These are phyloP conservation scores for Koerneria pararmatus DNA, from an alignment of 2,888 invertebrate species.

Conservation along the genomic window DNA sequence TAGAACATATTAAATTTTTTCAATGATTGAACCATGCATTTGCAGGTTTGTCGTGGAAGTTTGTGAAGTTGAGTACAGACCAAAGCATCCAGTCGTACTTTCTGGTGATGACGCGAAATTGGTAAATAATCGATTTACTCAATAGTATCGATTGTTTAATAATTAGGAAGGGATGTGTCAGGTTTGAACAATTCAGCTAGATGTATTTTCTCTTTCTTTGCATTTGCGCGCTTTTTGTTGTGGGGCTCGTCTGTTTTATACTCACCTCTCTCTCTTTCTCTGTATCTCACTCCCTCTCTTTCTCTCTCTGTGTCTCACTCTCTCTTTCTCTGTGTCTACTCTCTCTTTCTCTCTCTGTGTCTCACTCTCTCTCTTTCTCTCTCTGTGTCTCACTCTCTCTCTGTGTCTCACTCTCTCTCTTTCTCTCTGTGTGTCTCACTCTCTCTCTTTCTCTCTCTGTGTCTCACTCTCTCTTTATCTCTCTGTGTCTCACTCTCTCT, in stretches of 20 bases:
- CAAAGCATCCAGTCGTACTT: slow-evolving; percentile 36
- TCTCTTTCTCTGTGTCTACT: slow-evolving; percentile 22
- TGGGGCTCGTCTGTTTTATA: slow-evolving; percentile 13
- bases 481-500: too few species aligned
- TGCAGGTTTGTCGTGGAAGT: slow-evolving; percentile 31
- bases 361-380: neutral
- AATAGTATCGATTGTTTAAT: too few species aligned
- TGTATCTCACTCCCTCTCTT: slow-evolving; percentile 23
- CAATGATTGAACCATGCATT: neutral
- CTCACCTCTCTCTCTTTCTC: slow-evolving; percentile 20
- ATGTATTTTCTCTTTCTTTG: too few species aligned
- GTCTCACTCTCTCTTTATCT: slow-evolving; percentile 15
- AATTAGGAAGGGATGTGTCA: too few species aligned
- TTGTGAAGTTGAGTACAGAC: slow-evolving; percentile 36
- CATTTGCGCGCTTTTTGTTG: too few species aligned
- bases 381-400: neutral
- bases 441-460: slow-evolving; percentile 12
- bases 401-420: neutral
- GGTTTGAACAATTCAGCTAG: too few species aligned
- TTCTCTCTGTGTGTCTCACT: slow-evolving; percentile 20
- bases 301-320: slow-evolving; percentile 25
- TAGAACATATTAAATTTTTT: slow-evolving; percentile 7
- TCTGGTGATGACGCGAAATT: slow-evolving; percentile 31
- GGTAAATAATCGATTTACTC: slow-evolving; percentile 14
- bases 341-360: slow-evolving; percentile 3